Evolutionary conservation across 2,113 vertebrate species (phyloP).

Genomic region (Ptilorrhoa leucosticta): DNA sequence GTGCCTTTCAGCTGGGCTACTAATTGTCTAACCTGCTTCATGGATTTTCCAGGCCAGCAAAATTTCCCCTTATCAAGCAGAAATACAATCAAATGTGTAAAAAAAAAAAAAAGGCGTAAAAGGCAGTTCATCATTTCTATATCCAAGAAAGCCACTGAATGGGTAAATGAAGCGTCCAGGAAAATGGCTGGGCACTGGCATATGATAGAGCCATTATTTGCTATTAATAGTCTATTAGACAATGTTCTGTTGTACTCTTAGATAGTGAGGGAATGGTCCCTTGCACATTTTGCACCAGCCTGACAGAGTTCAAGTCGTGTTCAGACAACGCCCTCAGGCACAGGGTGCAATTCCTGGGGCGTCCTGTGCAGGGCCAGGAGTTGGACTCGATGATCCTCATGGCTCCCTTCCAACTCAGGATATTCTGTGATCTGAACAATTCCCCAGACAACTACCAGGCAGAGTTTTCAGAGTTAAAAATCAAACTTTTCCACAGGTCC

Average conservation of each 20-base stretch:
- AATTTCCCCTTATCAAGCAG: not conserved
- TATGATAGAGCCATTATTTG: not conserved
- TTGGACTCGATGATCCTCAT: rapidly evolving
- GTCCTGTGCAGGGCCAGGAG: not conserved
- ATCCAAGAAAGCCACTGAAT: not conserved
- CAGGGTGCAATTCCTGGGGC: not conserved
- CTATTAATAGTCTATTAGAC: not conserved
- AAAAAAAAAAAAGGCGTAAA: no score
- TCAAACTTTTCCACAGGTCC: not conserved
- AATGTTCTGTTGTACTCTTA: not conserved
- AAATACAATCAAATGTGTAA: no score
- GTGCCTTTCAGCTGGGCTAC: not conserved
- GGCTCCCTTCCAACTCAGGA: not conserved
- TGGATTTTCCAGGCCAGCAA: not conserved
- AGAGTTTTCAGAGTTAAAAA: not conserved
- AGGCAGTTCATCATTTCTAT: not conserved
- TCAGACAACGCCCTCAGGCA: not conserved
- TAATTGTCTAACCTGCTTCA: not conserved
- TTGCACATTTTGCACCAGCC: not conserved
- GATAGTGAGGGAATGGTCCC: not conserved
- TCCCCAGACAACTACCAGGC: not conserved
- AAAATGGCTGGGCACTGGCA: not conserved
- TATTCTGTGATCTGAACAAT: not conserved
- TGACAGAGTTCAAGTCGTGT: not conserved
- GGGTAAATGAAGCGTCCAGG: not conserved